Percentiles rank a stretch among this genome's conserved stretches.
phyloP scores from a whole-genome alignment of 1,140 invertebrate species.

The Temnothorax longispinosus region DNA sequence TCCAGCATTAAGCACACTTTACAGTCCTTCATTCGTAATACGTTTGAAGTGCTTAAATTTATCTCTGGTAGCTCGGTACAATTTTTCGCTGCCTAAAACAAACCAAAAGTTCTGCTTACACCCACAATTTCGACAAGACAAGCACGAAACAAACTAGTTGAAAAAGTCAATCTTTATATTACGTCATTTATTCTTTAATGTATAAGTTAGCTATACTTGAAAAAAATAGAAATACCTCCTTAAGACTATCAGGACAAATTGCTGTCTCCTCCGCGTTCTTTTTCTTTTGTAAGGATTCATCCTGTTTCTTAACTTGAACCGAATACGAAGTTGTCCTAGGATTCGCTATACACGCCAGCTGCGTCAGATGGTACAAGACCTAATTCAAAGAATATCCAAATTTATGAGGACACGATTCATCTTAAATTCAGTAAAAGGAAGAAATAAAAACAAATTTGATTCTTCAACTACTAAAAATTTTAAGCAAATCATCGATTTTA shows the following conservation, averaged over 20 bases:
- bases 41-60: slow-evolving; percentile 72
- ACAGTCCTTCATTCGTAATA: slow-evolving; percentile 71
- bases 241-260: slow-evolving; percentile 76
- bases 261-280: slow-evolving; percentile 66
- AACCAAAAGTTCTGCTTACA: neutral
- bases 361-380: slow-evolving; percentile 84
- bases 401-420: slow-evolving; percentile 17
- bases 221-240: slow-evolving; percentile 71
- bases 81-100: slow-evolving; percentile 80
- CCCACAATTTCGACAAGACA: neutral
- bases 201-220: neutral
- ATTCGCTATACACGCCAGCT: slow-evolving; percentile 80
- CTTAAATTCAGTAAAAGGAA: neutral
- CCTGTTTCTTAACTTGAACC: slow-evolving; percentile 71
- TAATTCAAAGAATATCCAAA: slow-evolving; percentile 68
- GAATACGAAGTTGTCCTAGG: slow-evolving; percentile 77
- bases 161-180: neutral
- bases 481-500: neutral
- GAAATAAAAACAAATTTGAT: neutral
- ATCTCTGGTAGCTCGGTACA: slow-evolving; percentile 76
- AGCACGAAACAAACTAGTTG: neutral
- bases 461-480: neutral
- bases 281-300: slow-evolving; percentile 65
- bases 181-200: neutral
- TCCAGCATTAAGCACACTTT: slow-evolving; percentile 74